Percentiles rank a stretch among this genome's conserved stretches.
Evolutionary conservation across 2,113 vertebrate genomes (phyloP).

Genomic region (Sebastes fasciatus): DNA sequence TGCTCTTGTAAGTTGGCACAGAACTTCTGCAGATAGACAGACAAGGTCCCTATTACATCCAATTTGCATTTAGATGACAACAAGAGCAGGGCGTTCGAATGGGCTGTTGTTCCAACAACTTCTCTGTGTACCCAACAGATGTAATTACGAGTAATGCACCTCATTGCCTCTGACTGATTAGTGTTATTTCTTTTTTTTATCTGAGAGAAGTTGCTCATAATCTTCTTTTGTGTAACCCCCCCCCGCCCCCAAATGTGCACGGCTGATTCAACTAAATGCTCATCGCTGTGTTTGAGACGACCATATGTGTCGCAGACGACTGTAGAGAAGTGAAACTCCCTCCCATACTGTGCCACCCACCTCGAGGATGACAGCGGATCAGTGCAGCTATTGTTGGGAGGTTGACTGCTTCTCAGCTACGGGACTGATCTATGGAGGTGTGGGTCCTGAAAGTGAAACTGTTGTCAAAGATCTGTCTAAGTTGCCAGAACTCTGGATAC

Average conservation of each 20-base stretch:
- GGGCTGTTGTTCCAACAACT: constrained; percentile 65
- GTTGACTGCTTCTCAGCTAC: constrained; percentile 40
- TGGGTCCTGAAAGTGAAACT: constrained; percentile 18
- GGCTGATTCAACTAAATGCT: constrained; percentile 43
- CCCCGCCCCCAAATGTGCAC: constrained; percentile 1
- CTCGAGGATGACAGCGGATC: constrained; percentile 27
- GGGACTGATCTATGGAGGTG: constrained; percentile 25
- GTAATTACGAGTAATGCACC: constrained; percentile 67
- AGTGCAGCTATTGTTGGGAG: constrained; percentile 19
- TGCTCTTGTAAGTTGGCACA: constrained; percentile 31
- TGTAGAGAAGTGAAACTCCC: constrained; percentile 8
- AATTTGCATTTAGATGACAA: constrained; percentile 76
- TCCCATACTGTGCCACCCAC: constrained; percentile 20
- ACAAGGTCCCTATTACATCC: constrained; percentile 49
- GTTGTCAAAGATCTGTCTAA: constrained; percentile 32
- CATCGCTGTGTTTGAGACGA: constrained; percentile 8
- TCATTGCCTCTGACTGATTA: constrained; percentile 67
- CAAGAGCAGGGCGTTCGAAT: constrained; percentile 51
- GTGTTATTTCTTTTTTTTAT: constrained; percentile 65
- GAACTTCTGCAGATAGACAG: constrained; percentile 44
- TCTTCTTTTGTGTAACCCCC: constrained; percentile 30
- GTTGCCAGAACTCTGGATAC: constrained; percentile 19
- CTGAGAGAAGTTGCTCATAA: constrained; percentile 48
- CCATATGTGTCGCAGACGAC: constrained; percentile 14
- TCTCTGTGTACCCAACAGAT: constrained; percentile 56